Percentiles rank a stretch among this genome's conserved stretches.
Evolutionary conservation across 1,140 invertebrate genomes (phyloP).

Genomic region (Rhagoletis pomonella): DNA sequence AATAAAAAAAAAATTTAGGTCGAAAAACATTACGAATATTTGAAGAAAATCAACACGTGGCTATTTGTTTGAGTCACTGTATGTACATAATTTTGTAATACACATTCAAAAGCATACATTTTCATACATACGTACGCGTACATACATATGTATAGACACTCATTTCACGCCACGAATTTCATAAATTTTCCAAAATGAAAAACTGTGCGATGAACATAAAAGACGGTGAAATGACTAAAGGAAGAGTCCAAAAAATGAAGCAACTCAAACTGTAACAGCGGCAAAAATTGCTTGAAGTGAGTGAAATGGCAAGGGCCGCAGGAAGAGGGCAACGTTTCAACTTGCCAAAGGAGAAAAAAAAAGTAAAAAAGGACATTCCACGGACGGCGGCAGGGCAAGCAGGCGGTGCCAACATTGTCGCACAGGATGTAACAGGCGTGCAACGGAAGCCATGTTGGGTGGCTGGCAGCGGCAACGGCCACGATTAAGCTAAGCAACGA

Average conservation of each 20-base stretch:
- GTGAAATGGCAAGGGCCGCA: background rate
- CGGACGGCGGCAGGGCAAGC: background rate
- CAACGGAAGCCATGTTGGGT: constrained; percentile 48
- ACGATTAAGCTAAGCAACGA: background rate
- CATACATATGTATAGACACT: too few species aligned
- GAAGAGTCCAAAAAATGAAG: background rate
- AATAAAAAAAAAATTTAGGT: too few species aligned
- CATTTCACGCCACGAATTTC: constrained; percentile 42
- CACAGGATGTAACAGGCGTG: constrained; percentile 40
- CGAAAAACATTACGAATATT: too few species aligned
- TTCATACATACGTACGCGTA: too few species aligned
- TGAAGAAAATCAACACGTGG: too few species aligned
- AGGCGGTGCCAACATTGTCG: constrained; percentile 25
- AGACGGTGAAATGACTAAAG: constrained; percentile 25
- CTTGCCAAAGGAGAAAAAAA: background rate
- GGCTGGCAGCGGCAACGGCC: background rate
- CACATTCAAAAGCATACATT: too few species aligned
- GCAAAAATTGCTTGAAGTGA: constrained; percentile 15
- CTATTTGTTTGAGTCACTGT: too few species aligned
- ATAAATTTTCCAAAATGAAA: constrained; percentile 44
- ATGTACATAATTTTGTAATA: too few species aligned
- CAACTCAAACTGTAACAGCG: background rate
- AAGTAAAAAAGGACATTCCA: background rate
- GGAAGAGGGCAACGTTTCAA: background rate
- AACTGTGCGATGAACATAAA: constrained; percentile 39